These are phyloP conservation scores for Phycodurus eques DNA, from an alignment of 2,113 vertebrate species.

Conservation along the genomic window DNA sequence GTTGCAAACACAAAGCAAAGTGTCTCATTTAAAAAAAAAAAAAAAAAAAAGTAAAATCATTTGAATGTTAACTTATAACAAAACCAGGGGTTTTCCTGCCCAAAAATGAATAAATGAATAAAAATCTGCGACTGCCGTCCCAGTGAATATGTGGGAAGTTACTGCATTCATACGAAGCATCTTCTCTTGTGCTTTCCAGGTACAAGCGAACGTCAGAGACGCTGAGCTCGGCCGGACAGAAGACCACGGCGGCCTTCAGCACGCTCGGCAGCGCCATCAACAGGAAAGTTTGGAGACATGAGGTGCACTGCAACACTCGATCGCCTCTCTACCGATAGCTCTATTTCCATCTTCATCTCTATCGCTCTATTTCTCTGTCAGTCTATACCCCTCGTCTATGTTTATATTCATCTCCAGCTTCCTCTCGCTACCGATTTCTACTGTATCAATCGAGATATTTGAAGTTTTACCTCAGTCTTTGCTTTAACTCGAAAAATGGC, in stretches of 20 bases:
- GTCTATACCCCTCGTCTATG: no score
- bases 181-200: conserved; percentile 63
- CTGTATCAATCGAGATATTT: no score
- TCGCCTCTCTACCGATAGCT: neutral
- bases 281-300: conserved; percentile 95
- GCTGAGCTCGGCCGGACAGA: conserved; percentile 89
- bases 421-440: no score
- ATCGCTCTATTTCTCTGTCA: no score
- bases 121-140: neutral
- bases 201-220: conserved; percentile 97
- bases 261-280: conserved; percentile 88
- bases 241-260: conserved; percentile 88
- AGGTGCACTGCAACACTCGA: conserved; percentile 73
- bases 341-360: neutral
- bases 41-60: neutral
- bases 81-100: no score
- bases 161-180: neutral
- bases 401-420: no score
- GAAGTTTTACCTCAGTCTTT: no score
- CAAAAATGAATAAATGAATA: neutral
- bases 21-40: neutral
- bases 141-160: neutral
- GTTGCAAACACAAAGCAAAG: neutral
- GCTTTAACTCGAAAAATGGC: no score
- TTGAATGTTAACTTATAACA: no score